Base-by-base conservation (phyloP, 2,797 vertebrate genomes). In the Agapornis canus region DNA sequence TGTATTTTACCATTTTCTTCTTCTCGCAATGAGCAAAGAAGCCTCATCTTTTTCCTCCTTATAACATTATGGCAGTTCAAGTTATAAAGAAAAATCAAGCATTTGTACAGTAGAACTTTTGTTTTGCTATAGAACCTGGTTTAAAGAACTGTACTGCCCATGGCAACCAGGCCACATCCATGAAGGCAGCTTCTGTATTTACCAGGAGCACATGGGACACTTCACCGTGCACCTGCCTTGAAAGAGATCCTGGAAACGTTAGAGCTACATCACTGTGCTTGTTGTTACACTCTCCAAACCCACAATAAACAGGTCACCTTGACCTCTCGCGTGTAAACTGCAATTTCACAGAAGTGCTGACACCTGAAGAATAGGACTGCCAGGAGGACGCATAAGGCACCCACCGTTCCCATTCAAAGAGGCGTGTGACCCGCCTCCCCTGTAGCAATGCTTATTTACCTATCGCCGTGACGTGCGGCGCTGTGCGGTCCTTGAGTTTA, bases 241-340 rank as follows among this genome's bases (percentile, higher is more conserved):
- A 12, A 31, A 54, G 23, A 29, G 29, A 31, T 14, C 61, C 88
- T 4, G 7, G 48, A 47, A 83, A 73, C 23, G 8, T 9, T 22
- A 64, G 13, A 4, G 48, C 54, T 25, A 21, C 29, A 29, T 76
- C 61, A 77, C 4, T 35, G 5, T 16, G 1, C 11, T 47, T 39
- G 42, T 23, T 79, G 78, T 35, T 29, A 27, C 2, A 18, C 35
- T 6, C 13, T 40, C 70, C 81, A 87, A 89, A 37, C 57, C 65
- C 70, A 47, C 57, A 66, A 40, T 4, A 26, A 70, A 40, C 35
- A 45, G 93, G 94, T 96, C 86, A 96, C 61, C 78, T 73, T 90
- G 85, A 83, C 93, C 90, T 70, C 71, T 69, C 32, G 17, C 57
- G 6, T 12, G 25, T 47, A 56, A 89, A 45, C 65, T 16, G 48